phyloP scores from a whole-genome alignment of 2,888 invertebrate species.

The Pyrrhia umbra region DNA sequence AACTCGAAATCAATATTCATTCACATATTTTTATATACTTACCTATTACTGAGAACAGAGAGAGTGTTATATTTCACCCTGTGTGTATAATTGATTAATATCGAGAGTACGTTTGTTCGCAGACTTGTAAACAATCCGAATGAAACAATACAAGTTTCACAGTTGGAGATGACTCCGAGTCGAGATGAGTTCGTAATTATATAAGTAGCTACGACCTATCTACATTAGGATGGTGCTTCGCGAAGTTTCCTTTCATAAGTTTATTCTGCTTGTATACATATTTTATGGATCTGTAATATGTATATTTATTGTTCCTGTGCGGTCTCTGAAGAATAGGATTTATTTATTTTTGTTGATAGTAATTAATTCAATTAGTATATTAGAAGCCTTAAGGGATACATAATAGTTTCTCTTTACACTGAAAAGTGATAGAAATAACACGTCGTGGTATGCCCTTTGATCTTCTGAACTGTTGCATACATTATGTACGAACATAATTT shows the following conservation, averaged over 20 bases:
- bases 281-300: slow-evolving; percentile 1
- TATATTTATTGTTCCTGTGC: slow-evolving; percentile 5
- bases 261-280: slow-evolving; percentile 21
- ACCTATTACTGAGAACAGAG: not conserved
- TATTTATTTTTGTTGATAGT: not conserved
- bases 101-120: slow-evolving; percentile 47
- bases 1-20: not conserved
- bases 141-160: slow-evolving; percentile 78
- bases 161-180: slow-evolving; percentile 67
- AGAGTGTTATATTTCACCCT: slow-evolving; percentile 1
- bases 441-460: too few relatives aligned
- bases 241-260: slow-evolving; percentile 46
- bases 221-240: slow-evolving; percentile 60
- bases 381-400: not conserved
- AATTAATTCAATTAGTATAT: not conserved
- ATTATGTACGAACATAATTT: too few relatives aligned
- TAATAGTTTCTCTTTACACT: too few relatives aligned
- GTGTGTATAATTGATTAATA: slow-evolving; percentile 34
- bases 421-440: too few relatives aligned
- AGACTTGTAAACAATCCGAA: slow-evolving; percentile 66
- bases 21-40: not conserved
- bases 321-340: not conserved
- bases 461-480: too few relatives aligned
- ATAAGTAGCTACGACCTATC: slow-evolving; percentile 64
- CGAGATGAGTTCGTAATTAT: slow-evolving; percentile 76